phyloP scores from a whole-genome alignment of 2,888 invertebrate genomes.

The Melieria omissa region DNA sequence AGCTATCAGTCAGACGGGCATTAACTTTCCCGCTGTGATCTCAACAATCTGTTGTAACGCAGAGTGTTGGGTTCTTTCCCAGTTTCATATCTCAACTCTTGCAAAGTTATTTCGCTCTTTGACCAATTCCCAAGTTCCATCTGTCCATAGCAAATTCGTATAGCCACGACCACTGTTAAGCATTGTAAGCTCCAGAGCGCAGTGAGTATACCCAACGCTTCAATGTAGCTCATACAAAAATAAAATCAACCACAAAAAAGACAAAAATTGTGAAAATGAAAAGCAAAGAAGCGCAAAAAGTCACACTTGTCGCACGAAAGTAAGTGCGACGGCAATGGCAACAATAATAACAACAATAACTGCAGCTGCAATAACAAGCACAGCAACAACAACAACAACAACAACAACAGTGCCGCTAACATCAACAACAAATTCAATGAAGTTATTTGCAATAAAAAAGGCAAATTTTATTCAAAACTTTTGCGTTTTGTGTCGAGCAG shows the following conservation, averaged over 20 bases:
- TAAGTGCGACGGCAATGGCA: neutral
- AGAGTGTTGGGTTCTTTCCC: no score
- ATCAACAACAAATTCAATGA: conserved; percentile 3
- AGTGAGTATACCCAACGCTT: no score
- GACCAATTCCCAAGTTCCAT: no score
- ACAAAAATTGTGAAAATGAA: neutral
- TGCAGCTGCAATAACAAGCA: neutral
- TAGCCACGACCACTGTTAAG: no score
- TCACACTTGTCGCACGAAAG: no score
- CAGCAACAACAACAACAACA: neutral
- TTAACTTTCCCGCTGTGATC: no score
- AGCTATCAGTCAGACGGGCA: no score
- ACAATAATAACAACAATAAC: neutral
- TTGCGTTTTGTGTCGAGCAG: conserved; percentile 3
- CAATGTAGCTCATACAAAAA: neutral
- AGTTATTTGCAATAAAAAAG: conserved; percentile 1
- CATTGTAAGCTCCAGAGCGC: no score
- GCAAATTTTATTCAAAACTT: conserved; percentile 13
- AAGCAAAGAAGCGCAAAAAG: neutral
- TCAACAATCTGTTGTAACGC: no score
- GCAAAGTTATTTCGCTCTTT: no score
- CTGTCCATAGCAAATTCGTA: no score
- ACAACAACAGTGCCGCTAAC: neutral
- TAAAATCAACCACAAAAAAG: neutral
- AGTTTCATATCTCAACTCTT: no score